Evolutionary conservation across 2,113 vertebrate species (phyloP), one percentile per base, ranked within the genome.

Genomic region (Austrofundulus limnaeus): DNA sequence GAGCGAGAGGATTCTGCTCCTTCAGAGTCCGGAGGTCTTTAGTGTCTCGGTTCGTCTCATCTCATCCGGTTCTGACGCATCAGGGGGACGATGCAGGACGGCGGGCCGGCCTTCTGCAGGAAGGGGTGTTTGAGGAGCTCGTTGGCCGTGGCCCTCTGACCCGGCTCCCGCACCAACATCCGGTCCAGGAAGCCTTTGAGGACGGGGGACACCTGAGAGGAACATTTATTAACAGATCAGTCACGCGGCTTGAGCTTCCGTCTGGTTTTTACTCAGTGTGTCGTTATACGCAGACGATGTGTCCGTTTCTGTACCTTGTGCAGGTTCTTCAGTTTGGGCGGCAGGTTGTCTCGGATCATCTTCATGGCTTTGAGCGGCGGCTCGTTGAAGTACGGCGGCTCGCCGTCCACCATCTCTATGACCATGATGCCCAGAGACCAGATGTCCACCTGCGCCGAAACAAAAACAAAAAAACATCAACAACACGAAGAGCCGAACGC

Each of bases 381-480:
- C 81, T 98, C 97, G 0, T 98, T 98, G 79, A 98, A 98, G 64
- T 98, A 97, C 0, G 97, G 97, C 0, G 96, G 96, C 11, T 98
- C 97, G 24, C 97, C 97, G 0, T 98, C 97, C 5, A 98, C 96
- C 97, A 98, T 98, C 89, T 98, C 97, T 0, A 98, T 98, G 23
- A 98, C 96, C 96, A 98, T 98, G 69, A 98, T 94, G 0, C 96
- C 96, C 77, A 98, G 87, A 0, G 96, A 98, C 96, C 96, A 98
- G 86, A 98, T 96, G 43, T 98, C 97, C 74, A 98, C 96, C 92
- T 92, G 78, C 21, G 12, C 24, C 21, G 5, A 24, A 24, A 49
- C 21, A 24, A 3, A 19, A 46, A 15, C 9, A n/a, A n/a, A 45
- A n/a, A 10, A 2, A 9, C 6, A 20, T 19, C n/a, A 21, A n/a